Base-by-base conservation (phyloP, 2,888 invertebrate genomes). In the Trissonchulus latispiculum region DNA sequence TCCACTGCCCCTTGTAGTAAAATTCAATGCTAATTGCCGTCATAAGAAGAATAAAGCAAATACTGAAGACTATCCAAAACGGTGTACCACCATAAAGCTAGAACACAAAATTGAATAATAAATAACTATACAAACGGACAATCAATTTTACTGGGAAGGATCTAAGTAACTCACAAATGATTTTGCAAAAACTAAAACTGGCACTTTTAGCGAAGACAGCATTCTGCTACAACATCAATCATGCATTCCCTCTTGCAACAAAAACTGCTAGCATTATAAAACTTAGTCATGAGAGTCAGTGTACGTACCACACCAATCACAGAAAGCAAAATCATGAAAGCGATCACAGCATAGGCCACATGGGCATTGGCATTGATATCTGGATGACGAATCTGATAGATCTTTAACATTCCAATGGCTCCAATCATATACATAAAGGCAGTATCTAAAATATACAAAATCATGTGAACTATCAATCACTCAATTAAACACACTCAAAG, bases 341-440 rank as follows among this genome's bases (percentile, higher is more conserved):
- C 87, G 81, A 92, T 90, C 64, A 91, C 90, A 36, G 83, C 80
- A 76, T 84, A 85, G 2, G 85, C 81, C 1, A 81, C 80, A 76
- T 86, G 84, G 1, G 86, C 82, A 80, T 89, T 88, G 1, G 92
- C 92, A 80, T 91, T 91, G 76, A 93, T 90, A 83, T 93, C 93
- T 0, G 93, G 91, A 84, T 93, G 93, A 0, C 93, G 86, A 69
- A 89, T 90, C 84, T 93, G 92, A 83, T 93, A 93, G 77, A 93
- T 87, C 85, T 92, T 92, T 71, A 93, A 87, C 89, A 93, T 91
- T 79, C 90, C 90, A 71, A 94, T 84, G 73, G 91, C 90, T 0
- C 92, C 89, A 80, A 92, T 92, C 77, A 93, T 90, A 84, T 93
- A 94, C 93, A 94, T 94, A 83, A 93, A 93, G 77, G 92, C 91